phyloP scores from a whole-genome alignment of 2,113 vertebrate genomes.

The Oceanites oceanicus region DNA sequence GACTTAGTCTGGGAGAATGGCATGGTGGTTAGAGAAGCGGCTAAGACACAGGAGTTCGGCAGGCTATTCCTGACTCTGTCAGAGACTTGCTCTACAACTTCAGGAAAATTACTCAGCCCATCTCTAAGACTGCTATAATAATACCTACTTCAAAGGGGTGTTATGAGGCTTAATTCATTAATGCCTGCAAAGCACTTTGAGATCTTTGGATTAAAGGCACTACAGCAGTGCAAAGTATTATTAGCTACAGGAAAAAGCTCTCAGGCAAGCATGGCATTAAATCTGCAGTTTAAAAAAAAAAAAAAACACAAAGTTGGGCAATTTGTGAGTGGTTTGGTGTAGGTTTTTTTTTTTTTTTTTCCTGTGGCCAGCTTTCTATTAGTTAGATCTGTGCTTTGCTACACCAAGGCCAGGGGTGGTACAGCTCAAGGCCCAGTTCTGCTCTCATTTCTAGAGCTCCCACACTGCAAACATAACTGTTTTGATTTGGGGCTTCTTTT shows the following conservation, averaged over 20 bases:
- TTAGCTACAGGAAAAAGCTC: conserved; percentile 56
- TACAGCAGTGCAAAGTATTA: conserved; percentile 46
- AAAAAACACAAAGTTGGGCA: not conserved
- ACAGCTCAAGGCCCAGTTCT: not conserved
- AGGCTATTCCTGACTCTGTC: conserved; percentile 44
- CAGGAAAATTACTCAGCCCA: conserved; percentile 54
- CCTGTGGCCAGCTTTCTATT: not conserved
- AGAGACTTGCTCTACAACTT: conserved; percentile 48
- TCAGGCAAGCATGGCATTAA: conserved; percentile 42
- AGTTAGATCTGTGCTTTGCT: not conserved
- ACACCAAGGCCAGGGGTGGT: not conserved
- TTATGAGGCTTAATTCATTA: conserved; percentile 66
- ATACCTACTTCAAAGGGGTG: conserved; percentile 66
- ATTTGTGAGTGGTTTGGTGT: not conserved
- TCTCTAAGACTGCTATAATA: conserved; percentile 55
- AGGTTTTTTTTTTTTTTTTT: not conserved
- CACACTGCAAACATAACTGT: not conserved
- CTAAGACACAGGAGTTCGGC: not conserved
- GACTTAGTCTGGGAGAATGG: conserved; percentile 9
- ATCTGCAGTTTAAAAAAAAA: not conserved
- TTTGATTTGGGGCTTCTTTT: not conserved
- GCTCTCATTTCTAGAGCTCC: not conserved
- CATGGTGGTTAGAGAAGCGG: not conserved
- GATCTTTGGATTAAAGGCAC: conserved; percentile 64
- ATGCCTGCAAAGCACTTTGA: conserved; percentile 61